Percentiles rank a stretch among this genome's conserved stretches.
phyloP scores from a whole-genome alignment of 53 echinoderm and acorn worm genomes.

The Holothuria scabra region DNA sequence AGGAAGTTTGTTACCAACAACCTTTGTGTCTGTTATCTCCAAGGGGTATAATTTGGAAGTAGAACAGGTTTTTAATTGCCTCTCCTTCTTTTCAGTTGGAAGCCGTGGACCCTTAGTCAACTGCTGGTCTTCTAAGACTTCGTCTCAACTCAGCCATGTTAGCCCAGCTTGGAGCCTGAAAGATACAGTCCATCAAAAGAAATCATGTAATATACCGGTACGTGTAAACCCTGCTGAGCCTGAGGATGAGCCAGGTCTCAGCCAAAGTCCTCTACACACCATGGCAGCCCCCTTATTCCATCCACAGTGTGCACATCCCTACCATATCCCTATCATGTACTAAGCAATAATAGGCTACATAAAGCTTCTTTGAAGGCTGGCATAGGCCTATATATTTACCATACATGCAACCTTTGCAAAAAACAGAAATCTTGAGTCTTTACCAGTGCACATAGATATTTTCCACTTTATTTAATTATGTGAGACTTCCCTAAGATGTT shows the following conservation, averaged over 20 bases:
- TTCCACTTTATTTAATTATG: no score
- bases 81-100: background rate
- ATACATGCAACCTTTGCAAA: no score
- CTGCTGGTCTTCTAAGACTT: slow-evolving; percentile 20
- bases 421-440: no score
- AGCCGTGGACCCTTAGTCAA: slow-evolving; percentile 19
- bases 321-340: no score
- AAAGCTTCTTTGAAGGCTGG: no score
- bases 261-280: background rate
- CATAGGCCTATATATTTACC: no score
- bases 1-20: slow-evolving; percentile 21
- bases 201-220: background rate
- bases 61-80: slow-evolving; percentile 36
- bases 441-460: no score
- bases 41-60: slow-evolving; percentile 30
- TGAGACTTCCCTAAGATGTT: no score
- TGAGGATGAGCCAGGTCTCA: background rate
- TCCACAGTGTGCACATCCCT: no score
- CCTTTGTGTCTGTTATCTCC: slow-evolving; percentile 30
- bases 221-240: background rate
- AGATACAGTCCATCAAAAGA: background rate
- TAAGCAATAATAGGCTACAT: no score
- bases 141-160: slow-evolving; percentile 11
- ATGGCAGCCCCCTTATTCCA: no score
- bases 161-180: background rate